Conservation (phyloP, 2,113 vertebrate genomes). For the Sorex fumeus region DNA sequence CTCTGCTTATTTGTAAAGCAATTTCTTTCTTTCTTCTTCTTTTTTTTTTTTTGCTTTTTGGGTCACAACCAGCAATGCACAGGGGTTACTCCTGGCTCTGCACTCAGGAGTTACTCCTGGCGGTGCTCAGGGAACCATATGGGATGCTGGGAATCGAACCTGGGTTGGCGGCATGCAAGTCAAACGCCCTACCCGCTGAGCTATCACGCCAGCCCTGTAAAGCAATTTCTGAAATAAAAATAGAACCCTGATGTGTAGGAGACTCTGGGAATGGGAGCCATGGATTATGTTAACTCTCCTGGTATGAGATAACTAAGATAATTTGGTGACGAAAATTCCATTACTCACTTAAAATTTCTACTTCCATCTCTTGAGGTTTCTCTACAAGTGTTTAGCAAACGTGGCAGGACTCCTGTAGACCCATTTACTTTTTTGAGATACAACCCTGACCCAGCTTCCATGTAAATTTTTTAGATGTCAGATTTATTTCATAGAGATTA, state of each 20-base stretch:
- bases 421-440: background rate
- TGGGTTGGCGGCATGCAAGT: too few relatives aligned
- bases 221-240: constrained; percentile 64
- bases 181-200: too few relatives aligned
- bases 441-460: background rate
- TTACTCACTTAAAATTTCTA: constrained; percentile 29
- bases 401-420: accelerated
- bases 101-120: too few relatives aligned
- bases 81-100: too few relatives aligned
- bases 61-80: too few relatives aligned
- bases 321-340: constrained; percentile 51
- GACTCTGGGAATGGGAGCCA: constrained; percentile 41
- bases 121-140: too few relatives aligned
- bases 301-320: constrained; percentile 73
- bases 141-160: too few relatives aligned
- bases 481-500: background rate
- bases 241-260: constrained; percentile 32
- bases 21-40: too few relatives aligned
- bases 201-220: too few relatives aligned
- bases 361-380: background rate
- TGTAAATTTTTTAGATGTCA: background rate
- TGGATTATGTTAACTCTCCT: constrained; percentile 52
- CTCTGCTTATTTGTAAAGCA: constrained; percentile 60
- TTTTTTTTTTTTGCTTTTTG: too few relatives aligned
- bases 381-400: constrained; percentile 11